Conservation (phyloP, 2,113 vertebrate genomes). For the Apeltes quadracus region DNA sequence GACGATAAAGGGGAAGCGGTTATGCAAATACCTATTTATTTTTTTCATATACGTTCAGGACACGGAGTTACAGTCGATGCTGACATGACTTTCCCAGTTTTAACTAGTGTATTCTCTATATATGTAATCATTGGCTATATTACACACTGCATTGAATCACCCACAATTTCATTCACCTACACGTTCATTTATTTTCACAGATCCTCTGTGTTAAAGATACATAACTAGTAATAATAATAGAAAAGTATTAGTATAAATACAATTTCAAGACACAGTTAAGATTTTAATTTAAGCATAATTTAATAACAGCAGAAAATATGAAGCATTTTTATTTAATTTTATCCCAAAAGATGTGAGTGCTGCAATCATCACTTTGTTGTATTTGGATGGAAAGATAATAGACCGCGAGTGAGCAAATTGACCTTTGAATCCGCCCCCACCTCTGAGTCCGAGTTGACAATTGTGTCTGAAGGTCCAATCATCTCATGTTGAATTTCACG, state of each 20-base stretch:
- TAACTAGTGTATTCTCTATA: background rate
- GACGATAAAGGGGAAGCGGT: background rate
- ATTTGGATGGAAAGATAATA: background rate
- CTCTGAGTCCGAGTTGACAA: background rate
- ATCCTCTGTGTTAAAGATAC: background rate
- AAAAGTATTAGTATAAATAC: too few relatives aligned
- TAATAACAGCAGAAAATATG: background rate
- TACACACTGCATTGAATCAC: background rate
- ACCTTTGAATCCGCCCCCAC: background rate
- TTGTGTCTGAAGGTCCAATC: background rate
- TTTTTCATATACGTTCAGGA: background rate
- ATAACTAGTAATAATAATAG: too few relatives aligned
- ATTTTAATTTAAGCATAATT: constrained; percentile 1
- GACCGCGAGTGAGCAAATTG: background rate
- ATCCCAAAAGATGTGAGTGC: background rate
- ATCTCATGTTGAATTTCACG: background rate
- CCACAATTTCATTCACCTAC: too few relatives aligned
- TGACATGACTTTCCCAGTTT: background rate
- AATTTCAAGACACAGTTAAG: background rate
- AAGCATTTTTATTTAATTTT: background rate
- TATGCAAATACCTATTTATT: background rate
- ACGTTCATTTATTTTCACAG: background rate
- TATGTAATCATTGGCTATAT: background rate
- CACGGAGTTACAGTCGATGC: background rate
- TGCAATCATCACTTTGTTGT: background rate